These are phyloP conservation scores for Squalus acanthias DNA, from an alignment of 2,797 vertebrate genomes.

Conservation along the genomic window DNA sequence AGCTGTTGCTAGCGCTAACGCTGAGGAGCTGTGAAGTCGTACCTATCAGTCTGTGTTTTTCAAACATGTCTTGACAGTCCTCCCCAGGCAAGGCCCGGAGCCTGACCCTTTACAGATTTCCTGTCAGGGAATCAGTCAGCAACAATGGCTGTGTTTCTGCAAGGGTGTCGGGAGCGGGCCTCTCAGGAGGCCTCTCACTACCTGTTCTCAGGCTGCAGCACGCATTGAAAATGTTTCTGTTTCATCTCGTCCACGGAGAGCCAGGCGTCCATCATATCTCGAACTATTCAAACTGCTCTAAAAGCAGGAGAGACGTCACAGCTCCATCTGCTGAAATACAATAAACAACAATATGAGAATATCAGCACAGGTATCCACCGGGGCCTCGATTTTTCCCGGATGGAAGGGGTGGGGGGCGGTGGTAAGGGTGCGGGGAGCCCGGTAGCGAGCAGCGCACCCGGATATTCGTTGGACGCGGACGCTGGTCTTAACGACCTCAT, in stretches of 20 bases:
- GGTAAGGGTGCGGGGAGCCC: too few relatives aligned
- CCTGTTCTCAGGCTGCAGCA: neutral
- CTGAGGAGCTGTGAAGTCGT: conserved; percentile 3
- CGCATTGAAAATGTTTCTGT: neutral
- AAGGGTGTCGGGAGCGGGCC: neutral
- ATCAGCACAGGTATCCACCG: neutral
- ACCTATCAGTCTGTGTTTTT: conserved; percentile 18
- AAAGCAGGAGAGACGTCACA: neutral
- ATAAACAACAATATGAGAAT: too few relatives aligned
- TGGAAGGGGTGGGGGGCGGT: neutral
- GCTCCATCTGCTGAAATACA: neutral
- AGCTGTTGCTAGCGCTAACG: neutral
- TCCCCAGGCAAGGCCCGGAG: conserved; percentile 2
- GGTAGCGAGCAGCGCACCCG: too few relatives aligned
- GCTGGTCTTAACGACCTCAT: neutral
- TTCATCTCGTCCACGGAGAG: neutral
- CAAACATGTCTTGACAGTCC: conserved; percentile 22
- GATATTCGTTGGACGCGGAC: neutral
- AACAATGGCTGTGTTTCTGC: conserved; percentile 14
- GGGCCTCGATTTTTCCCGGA: neutral
- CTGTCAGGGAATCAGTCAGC: conserved; percentile 23
- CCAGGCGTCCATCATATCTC: neutral
- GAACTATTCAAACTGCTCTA: neutral
- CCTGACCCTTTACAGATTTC: conserved; percentile 27
- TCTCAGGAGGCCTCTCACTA: neutral